A percentile compares a stretch with the other conserved stretches of the same genome.
These are phyloP conservation scores for Agrotis segetum DNA, from an alignment of 2,888 invertebrate genomes.

Conservation along the genomic window DNA sequence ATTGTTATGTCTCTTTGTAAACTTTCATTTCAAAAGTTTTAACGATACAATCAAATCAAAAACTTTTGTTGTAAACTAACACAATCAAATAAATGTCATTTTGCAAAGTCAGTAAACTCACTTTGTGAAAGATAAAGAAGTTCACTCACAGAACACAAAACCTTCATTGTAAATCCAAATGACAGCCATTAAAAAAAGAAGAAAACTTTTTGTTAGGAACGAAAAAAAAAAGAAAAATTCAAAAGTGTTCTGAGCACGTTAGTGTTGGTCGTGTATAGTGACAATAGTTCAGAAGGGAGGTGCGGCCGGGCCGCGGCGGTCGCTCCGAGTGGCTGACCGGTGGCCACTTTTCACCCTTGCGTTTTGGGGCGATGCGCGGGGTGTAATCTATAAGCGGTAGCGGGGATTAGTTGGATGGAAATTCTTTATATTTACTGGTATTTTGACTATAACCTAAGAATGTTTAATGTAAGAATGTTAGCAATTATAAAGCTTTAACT, in stretches of 20 bases:
- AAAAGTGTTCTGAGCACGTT: slow-evolving; percentile 33
- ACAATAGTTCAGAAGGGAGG: slow-evolving; percentile 41
- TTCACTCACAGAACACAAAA: slow-evolving; percentile 16
- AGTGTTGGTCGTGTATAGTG: slow-evolving; percentile 17
- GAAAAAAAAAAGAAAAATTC: slow-evolving; percentile 30
- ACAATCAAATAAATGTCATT: slow-evolving; percentile 17
- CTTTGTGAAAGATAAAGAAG: slow-evolving; percentile 17
- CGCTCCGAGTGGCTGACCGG: slow-evolving; percentile 60
- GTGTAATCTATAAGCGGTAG: slow-evolving; percentile 11
- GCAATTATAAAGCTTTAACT: too few relatives aligned
- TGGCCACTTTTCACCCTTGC: slow-evolving; percentile 63
- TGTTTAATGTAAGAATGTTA: neutral
- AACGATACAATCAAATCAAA: slow-evolving; percentile 9
- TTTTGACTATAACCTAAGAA: too few relatives aligned
- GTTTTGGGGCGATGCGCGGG: slow-evolving; percentile 46
- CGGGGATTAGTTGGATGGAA: slow-evolving; percentile 1
- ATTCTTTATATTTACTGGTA: neutral
- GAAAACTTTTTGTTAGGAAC: slow-evolving; percentile 4
- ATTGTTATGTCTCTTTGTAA: slow-evolving; percentile 28
- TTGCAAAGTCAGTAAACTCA: slow-evolving; percentile 15
- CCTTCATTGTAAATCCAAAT: slow-evolving; percentile 2
- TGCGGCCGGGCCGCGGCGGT: slow-evolving; percentile 53
- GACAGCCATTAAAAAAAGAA: neutral
- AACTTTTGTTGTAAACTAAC: slow-evolving; percentile 12
- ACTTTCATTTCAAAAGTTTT: slow-evolving; percentile 24